phyloP scores from a whole-genome alignment of 2,888 invertebrate genomes.

The Phorcus lineatus region DNA sequence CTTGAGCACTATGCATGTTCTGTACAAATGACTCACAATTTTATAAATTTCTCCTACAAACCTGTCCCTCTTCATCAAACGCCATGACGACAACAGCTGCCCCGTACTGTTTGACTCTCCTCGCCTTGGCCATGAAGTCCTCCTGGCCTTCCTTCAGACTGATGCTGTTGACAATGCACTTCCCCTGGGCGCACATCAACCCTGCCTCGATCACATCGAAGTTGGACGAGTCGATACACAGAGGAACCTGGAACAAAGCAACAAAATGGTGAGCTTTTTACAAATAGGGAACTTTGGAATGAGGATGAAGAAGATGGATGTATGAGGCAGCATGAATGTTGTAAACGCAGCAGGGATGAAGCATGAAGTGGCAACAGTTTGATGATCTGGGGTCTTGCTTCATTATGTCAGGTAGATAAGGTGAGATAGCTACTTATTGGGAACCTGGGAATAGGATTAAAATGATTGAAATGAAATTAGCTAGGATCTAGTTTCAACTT shows the following conservation, averaged over 20 bases:
- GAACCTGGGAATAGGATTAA: no score
- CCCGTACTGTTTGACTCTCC: constrained; percentile 77
- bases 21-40: no score
- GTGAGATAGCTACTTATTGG: no score
- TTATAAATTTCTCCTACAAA: constrained; percentile 39
- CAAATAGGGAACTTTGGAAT: neutral
- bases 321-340: no score
- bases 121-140: constrained; percentile 78
- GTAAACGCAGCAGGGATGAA: no score
- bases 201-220: constrained; percentile 79
- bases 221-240: constrained; percentile 80
- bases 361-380: no score
- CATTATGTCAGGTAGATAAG: no score
- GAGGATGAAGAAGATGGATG: no score
- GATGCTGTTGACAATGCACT: constrained; percentile 80
- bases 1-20: no score
- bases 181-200: constrained; percentile 79
- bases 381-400: no score
- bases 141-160: constrained; percentile 80
- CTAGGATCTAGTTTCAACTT: no score
- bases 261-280: neutral
- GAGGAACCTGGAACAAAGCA: constrained; percentile 76
- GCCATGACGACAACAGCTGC: constrained; percentile 80
- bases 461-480: no score
- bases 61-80: constrained; percentile 80